Percentiles rank a stretch among this genome's conserved stretches.
phyloP scores from a whole-genome alignment of 1,140 invertebrate genomes.

The Harlomillsia oculata region DNA sequence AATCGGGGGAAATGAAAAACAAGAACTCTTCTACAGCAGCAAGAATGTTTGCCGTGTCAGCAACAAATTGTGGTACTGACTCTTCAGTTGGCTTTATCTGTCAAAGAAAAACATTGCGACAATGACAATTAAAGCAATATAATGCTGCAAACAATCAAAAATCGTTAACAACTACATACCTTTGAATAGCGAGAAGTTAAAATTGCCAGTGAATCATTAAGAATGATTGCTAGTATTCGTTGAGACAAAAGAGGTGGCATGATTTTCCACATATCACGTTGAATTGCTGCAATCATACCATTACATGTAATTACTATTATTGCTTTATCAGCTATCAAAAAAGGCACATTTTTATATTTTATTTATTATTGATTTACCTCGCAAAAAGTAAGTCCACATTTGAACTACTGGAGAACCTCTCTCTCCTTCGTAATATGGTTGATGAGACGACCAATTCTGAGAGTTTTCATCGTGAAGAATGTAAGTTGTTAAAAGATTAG shows the following conservation, averaged over 20 bases:
- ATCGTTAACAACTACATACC: constrained; percentile 12
- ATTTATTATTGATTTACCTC: constrained; percentile 45
- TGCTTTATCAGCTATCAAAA: background rate
- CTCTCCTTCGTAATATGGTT: constrained; percentile 56
- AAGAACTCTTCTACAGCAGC: constrained; percentile 30
- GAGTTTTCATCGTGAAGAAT: constrained; percentile 67
- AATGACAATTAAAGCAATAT: no score
- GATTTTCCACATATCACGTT: constrained; percentile 34
- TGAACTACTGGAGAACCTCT: constrained; percentile 64
- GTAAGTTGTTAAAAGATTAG: constrained; percentile 60
- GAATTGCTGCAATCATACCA: constrained; percentile 21
- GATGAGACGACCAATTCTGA: constrained; percentile 53
- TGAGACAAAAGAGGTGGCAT: constrained; percentile 33
- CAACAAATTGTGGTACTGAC: constrained; percentile 20
- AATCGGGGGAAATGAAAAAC: constrained; percentile 22
- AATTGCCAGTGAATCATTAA: constrained; percentile 33
- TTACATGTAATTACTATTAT: background rate
- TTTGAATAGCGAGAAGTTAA: constrained; percentile 25
- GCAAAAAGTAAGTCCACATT: constrained; percentile 78
- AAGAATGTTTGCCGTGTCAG: constrained; percentile 32
- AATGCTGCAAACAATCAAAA: background rate
- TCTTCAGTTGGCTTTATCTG: constrained; percentile 29
- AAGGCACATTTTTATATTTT: background rate
- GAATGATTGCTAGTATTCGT: constrained; percentile 29
- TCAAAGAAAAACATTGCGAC: background rate